Conservation (phyloP, 2,797 vertebrate genomes). For the Enteromius argenteus region DNA sequence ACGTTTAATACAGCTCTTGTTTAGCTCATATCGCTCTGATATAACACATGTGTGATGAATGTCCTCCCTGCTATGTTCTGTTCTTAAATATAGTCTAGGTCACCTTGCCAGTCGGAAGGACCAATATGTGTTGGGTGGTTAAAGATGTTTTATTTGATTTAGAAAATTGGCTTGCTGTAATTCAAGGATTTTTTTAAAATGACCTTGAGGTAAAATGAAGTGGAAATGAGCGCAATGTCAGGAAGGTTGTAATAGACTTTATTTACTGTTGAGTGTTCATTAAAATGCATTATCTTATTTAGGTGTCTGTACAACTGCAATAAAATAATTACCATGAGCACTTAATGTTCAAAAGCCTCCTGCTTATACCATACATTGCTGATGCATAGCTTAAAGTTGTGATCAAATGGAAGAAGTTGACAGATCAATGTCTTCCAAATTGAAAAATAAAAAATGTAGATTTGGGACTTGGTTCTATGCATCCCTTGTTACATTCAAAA, state of each 20-base stretch:
- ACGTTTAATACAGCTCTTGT: background rate
- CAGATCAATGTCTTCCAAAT: background rate
- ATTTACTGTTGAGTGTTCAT: constrained; percentile 4
- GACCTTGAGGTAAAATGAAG: background rate
- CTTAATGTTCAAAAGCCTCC: background rate
- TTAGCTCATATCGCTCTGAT: background rate
- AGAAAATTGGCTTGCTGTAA: background rate
- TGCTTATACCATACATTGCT: background rate
- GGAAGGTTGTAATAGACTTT: background rate
- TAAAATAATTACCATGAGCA: background rate
- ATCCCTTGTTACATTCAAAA: background rate
- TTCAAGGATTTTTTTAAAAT: background rate
- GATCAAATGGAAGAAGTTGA: background rate
- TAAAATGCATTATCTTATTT: background rate
- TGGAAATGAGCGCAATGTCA: background rate
- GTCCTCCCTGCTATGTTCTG: background rate
- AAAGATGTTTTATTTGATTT: constrained; percentile 26
- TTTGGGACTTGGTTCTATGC: background rate
- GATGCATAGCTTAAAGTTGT: background rate
- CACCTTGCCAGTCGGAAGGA: background rate
- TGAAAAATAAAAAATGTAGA: background rate
- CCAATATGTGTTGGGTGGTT: background rate
- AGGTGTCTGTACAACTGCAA: background rate
- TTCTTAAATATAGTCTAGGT: background rate
- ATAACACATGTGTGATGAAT: constrained; percentile 7